Conservation (phyloP, 2,797 vertebrate species). For the Anableps anableps region DNA sequence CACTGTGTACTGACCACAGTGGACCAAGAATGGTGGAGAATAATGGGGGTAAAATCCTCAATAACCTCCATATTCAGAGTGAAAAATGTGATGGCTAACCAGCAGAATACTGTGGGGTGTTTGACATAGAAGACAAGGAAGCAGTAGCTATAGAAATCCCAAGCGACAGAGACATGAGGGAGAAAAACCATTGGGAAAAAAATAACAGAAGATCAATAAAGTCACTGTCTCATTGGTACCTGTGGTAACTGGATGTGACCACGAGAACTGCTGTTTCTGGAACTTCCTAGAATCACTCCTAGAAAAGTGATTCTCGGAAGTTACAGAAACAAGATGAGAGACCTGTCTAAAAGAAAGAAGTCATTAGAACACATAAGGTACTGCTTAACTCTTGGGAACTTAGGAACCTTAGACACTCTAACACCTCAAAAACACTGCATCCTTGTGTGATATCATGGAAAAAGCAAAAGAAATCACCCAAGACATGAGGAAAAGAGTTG, state of each 20-base stretch:
- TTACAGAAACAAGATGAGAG: not conserved
- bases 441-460: too few relatives aligned
- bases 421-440: too few relatives aligned
- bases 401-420: not conserved
- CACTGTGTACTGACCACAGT: not conserved
- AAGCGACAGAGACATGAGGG: not conserved
- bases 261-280: not conserved
- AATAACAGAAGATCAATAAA: too few relatives aligned
- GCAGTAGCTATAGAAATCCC: not conserved
- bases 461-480: too few relatives aligned
- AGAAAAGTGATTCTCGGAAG: not conserved
- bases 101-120: not conserved
- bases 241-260: not conserved
- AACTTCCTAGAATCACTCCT: not conserved
- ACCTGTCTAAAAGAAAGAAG: not conserved
- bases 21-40: not conserved
- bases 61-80: not conserved
- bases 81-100: not conserved
- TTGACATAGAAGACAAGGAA: not conserved
- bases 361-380: not conserved
- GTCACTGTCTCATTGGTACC: not conserved
- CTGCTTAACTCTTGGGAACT: not conserved
- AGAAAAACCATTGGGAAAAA: not conserved
- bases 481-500: too few relatives aligned
- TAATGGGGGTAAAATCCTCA: not conserved